Conservation (phyloP, 2,113 vertebrate genomes). For the Amphilophus citrinellus region DNA sequence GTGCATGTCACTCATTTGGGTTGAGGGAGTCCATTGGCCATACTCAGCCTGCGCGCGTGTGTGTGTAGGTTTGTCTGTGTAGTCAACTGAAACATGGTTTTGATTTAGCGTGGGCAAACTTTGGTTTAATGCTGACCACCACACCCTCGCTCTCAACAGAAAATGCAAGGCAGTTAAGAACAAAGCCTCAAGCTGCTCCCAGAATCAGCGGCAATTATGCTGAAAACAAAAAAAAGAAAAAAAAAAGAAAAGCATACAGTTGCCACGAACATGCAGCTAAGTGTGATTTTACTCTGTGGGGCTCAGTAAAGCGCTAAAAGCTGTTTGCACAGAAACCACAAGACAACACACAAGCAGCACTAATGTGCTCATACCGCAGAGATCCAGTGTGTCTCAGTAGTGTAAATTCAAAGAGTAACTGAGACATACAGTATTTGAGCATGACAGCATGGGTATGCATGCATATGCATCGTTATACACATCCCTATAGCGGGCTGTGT, state of each 20-base stretch:
- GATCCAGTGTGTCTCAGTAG: constrained; percentile 2
- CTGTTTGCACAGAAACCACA: constrained; percentile 44
- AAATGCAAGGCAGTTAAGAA: constrained; percentile 71
- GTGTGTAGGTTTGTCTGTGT: background rate
- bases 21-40: constrained; percentile 38
- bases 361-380: constrained; percentile 30
- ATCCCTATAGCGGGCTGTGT: constrained; percentile 11
- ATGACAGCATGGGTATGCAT: constrained; percentile 3
- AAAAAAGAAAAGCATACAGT: constrained; percentile 5
- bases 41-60: background rate
- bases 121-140: constrained; percentile 57
- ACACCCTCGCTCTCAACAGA: constrained; percentile 76
- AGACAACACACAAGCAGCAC: constrained; percentile 23
- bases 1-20: constrained; percentile 66
- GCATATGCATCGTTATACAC: constrained; percentile 26
- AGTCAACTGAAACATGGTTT: constrained; percentile 33
- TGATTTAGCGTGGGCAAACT: constrained; percentile 26
- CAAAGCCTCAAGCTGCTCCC: constrained; percentile 33
- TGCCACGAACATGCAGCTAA: constrained; percentile 43
- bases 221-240: background rate
- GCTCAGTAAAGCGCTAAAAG: constrained; percentile 42
- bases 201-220: constrained; percentile 33
- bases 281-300: constrained; percentile 42
- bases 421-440: constrained; percentile 17
- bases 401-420: constrained; percentile 14